Base-by-base conservation (phyloP, 2,888 invertebrate species). In the Brenthis daphne region DNA sequence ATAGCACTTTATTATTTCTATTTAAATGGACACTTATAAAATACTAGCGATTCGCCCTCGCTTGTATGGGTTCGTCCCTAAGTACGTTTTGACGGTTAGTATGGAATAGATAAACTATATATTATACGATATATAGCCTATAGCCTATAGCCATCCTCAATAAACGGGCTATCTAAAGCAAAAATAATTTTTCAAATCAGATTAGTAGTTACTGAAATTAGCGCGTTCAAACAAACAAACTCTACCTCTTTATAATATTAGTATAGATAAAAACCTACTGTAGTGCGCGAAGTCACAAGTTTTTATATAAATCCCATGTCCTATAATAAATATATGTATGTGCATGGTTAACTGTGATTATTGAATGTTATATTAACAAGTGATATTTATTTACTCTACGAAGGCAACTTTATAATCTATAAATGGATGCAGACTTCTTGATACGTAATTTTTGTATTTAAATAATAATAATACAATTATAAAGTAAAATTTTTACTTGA, bases 281-380 rank as follows among this genome's bases (percentile, higher is more conserved):
- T 2, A 55, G 2, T 13, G 24, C 4, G 5, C 13, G 0, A 29
- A 29, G n/a, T 5, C 14, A 14, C 2, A 55, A 33, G 3, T 61
- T 61, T 61, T 53, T 33, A 61, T 51, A 61, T 13, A 51, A 61
- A 51, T 61, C 51, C 20, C 16, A 37, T 53, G 50, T 53, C 50
- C 16, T 33, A 20, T 67, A 37, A 67, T 73, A 74, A 64, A 70
- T 70, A 69, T 70, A 64, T 74, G 53, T 65, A 24, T 56, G 74
- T 73, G 74, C 74, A 50, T 64, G 57, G 70, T 57, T 70, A 74
- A 74, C 73, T 74, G 73, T 69, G 65, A 16, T 55, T 68, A 71
- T 14, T 37, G 48, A 61, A 55, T 65, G 60, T 47, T 24, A 43
- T 60, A 12, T 12, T 60, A 69, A 69, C 68, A 33, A 65, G 64